Evolutionary conservation across 1,140 invertebrate genomes (phyloP), one percentile per base, ranked within the genome.

Genomic region (Lysiphlebus fabarum): DNA sequence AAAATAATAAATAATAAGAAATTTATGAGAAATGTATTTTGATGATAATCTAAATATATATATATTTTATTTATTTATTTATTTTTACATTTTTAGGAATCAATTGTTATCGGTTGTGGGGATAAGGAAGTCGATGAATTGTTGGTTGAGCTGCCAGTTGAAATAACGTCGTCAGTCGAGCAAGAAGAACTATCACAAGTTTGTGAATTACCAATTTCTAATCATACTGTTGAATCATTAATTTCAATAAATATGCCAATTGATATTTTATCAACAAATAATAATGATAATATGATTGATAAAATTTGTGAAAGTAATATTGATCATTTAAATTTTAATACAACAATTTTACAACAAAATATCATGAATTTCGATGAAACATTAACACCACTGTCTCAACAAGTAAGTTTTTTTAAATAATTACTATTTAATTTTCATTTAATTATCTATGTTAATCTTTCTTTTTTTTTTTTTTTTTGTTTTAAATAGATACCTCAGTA

Each of bases 401-500:
- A 26, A 26, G 17, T 26, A 4, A 26, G 17, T 26, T 26, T 0
- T 26, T 17, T 26, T 26, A 26, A 26, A 26, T 26, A 26, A n/a
- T n/a, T n/a, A n/a, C n/a, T 26, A 26, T 26, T 26, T 26, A 26
- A 26, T 26, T 26, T 26, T 26, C 17, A 26, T 56, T 14, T 49
- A 17, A 51, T 62, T 54, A 17, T 56, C 48, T 9, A 1, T 44
- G 43, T n/a, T 6, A 53, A 47, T 57, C 57, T 58, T 10, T 57
- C 9, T 40, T 34, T n/a, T 17, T 38, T 26, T 5, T 11, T 48
- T 11, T 7, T 14, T 26, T 54, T 38, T 26, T 34, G 2, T 43
- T 56, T 56, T 54, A n/a, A n/a, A 6, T 57, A 79, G 75, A 76
- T 81, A 56, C 62, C 75, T 36, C 72, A 71, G 36, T 60, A 78